Base-by-base conservation (phyloP, 2,113 vertebrate genomes). In the Varanus komodoensis region DNA sequence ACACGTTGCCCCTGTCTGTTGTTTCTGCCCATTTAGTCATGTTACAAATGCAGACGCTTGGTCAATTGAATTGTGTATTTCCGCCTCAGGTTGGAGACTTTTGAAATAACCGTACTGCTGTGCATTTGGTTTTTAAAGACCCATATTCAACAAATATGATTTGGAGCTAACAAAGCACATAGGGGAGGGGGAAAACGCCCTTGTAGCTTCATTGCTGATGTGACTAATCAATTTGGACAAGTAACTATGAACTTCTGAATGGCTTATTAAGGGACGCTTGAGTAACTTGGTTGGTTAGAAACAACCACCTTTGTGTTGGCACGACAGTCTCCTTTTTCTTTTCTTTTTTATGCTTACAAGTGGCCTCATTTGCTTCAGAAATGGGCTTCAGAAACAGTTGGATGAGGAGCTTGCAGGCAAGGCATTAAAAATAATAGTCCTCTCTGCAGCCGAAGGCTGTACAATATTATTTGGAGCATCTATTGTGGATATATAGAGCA, bases 161-260 rank as follows among this genome's bases (percentile, higher is more conserved):
- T 93, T 94, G 89, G 74, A 95, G 79, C 90, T 94, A 94, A 95
- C 90, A 92, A 97, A 95, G 94, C 94, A 89, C 78, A 83, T 93
- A 52, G 25, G 87, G 32, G 8, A 67, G 44, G 50, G 32, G 12
- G 54, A 94, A 91, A 89, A 92, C 92, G 93, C 92, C 89, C 87
- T 88, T 79, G 12, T 87, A 93, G 82, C 95, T 92, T 96, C 94
- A 94, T 92, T 78, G 86, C 93, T 95, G 96, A 96, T 88, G 90
- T 95, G 94, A 96, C 95, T 96, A 95, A 96, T 97, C 94, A 93
- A n/a, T 95, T 94, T 92, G 89, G 96, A 97, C 97, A 97, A 95
- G 92, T 94, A 95, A 94, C 89, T 92, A 95, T 96, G 95, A 95
- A 96, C 93, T 95, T 93, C 88, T 97, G 95, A 96, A 97, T 96